phyloP scores from a whole-genome alignment of 2,888 invertebrate species.

The Bruchidius siliquastri region DNA sequence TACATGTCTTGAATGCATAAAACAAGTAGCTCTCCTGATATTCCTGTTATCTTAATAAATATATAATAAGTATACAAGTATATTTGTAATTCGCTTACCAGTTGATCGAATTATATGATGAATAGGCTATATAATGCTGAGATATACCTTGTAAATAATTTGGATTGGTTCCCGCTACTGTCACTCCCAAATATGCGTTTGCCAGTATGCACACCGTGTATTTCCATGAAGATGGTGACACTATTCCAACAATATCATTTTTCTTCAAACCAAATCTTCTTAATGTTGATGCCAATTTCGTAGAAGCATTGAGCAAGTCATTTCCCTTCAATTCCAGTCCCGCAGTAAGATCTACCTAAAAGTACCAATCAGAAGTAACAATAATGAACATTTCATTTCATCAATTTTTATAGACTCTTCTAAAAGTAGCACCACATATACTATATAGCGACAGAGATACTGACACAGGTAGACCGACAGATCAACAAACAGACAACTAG shows the following conservation, averaged over 20 bases:
- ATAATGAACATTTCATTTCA: no score
- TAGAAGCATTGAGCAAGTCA: neutral
- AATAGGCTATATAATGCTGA: neutral
- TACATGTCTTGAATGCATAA: no score
- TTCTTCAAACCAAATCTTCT: neutral
- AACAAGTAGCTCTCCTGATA: no score
- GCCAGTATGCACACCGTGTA: neutral
- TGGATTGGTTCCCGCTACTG: neutral
- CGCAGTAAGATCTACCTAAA: neutral
- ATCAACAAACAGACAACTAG: no score
- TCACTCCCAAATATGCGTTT: neutral
- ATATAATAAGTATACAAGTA: no score
- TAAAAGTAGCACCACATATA: no score
- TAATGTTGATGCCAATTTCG: neutral
- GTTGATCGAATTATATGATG: no score
- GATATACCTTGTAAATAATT: neutral
- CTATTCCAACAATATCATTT: neutral
- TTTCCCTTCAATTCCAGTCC: neutral
- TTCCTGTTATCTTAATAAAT: no score
- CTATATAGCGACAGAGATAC: no score
- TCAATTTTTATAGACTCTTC: no score
- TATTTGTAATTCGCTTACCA: no score
- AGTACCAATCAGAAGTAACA: neutral
- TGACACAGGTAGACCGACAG: no score
- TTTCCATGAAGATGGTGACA: neutral